phyloP scores from a whole-genome alignment of 1,140 invertebrate species.

The Drosophila ananassae region DNA sequence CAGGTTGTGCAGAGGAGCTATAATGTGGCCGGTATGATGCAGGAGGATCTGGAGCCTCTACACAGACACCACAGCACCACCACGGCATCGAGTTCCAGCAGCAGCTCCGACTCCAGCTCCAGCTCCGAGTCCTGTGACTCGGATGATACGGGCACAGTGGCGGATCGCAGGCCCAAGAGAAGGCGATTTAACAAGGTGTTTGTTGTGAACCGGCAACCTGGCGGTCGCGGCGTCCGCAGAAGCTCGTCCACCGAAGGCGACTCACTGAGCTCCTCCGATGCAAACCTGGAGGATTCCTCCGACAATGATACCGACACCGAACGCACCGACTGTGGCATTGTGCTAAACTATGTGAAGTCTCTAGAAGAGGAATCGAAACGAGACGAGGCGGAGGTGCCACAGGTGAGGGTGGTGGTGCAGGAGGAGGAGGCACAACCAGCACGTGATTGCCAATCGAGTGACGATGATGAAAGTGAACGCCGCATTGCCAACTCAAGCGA shows the following conservation, averaged over 20 bases:
- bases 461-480: slow-evolving; percentile 77
- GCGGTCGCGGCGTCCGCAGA: slow-evolving; percentile 67
- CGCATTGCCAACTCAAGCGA: slow-evolving; percentile 75
- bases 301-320: slow-evolving; percentile 86
- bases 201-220: slow-evolving; percentile 86
- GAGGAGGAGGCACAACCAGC: slow-evolving; percentile 3
- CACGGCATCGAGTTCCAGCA: slow-evolving; percentile 29
- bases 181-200: slow-evolving; percentile 90
- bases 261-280: slow-evolving; percentile 84
- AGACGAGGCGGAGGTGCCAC: slow-evolving; percentile 19
- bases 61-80: slow-evolving; percentile 67
- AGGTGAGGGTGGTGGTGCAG: slow-evolving; percentile 5
- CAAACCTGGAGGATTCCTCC: slow-evolving; percentile 85
- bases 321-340: slow-evolving; percentile 84
- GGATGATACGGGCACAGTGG: slow-evolving; percentile 80
- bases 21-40: slow-evolving; percentile 84
- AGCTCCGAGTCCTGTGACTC: slow-evolving; percentile 77
- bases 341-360: slow-evolving; percentile 83
- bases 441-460: slow-evolving; percentile 53
- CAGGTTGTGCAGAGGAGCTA: slow-evolving; percentile 73
- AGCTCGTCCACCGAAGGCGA: slow-evolving; percentile 88
- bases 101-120: slow-evolving; percentile 47
- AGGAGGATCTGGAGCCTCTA: slow-evolving; percentile 73
- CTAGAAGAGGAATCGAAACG: slow-evolving; percentile 44
- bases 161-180: slow-evolving; percentile 85